Conservation (phyloP, 2,888 invertebrate species). For the Masnerella sp. region DNA sequence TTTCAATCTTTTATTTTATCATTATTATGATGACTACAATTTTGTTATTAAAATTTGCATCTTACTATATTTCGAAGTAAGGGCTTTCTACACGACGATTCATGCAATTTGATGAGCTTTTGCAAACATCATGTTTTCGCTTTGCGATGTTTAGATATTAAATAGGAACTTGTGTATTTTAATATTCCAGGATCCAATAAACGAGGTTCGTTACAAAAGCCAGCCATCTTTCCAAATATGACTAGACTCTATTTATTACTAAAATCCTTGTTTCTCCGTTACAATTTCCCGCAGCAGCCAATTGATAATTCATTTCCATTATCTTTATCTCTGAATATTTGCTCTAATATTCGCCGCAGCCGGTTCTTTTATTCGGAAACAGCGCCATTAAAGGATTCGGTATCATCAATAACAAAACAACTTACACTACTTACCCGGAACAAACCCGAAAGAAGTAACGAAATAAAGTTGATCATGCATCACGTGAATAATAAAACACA, state of each 20-base stretch:
- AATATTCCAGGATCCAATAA: too few relatives aligned
- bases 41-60: too few relatives aligned
- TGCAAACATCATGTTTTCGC: too few relatives aligned
- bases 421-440: constrained; percentile 17
- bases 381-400: constrained; percentile 24
- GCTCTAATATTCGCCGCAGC: neutral
- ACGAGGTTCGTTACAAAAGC: too few relatives aligned
- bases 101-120: too few relatives aligned
- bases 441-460: constrained; percentile 29
- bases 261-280: neutral
- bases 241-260: neutral
- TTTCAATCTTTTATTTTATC: too few relatives aligned
- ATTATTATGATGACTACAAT: too few relatives aligned
- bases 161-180: too few relatives aligned
- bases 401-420: constrained; percentile 32
- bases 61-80: too few relatives aligned
- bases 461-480: constrained; percentile 54
- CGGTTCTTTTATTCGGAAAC: constrained; percentile 10
- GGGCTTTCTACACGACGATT: too few relatives aligned
- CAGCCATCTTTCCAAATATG: too few relatives aligned
- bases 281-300: neutral
- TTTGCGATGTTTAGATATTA: too few relatives aligned
- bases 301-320: constrained; percentile 14
- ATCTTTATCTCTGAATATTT: constrained; percentile 22
- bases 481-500: constrained; percentile 53